Base-by-base conservation (phyloP, 2,797 vertebrate genomes). In the Enteromius paludinosus region DNA sequence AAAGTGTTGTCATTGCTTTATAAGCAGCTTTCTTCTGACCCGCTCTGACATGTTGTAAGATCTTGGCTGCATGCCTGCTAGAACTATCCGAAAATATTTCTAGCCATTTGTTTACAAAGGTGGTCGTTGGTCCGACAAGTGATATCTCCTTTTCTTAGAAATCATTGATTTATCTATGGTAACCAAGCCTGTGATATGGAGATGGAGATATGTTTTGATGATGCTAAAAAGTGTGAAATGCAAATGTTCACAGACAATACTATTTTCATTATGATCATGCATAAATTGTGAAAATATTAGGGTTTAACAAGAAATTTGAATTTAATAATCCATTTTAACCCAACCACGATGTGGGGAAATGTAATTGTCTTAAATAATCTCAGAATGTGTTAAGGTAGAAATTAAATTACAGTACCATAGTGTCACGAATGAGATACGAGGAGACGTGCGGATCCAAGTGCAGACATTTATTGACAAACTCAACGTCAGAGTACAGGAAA, bases 61-160 rank as follows among this genome's bases (percentile, higher is more conserved):
- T 69, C 81, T 78, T 85, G 85, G 81, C 87, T 82, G 77, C 86
- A 69, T 68, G 87, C 82, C 84, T 84, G 61, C 66, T 35, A 62
- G 45, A 73, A 64, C 59, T 56, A 79, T 85, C 79, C 62, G 79
- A 76, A 76, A 38, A 66, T 84, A 83, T 82, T 76, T 82, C 62
- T 70, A 77, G 72, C 70, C 69, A 75, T 79, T 81, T 84, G 81
- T 87, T 85, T 83, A 88, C 82, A 87, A 65, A 79, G 86, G 79
- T 72, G 81, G 25, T n/a, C 23, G 14, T 43, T 81, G 18, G 73
- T 64, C 49, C 33, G 59, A 75, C 83, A 84, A 75, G 6, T 72
- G 68, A 54, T 75, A 78, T 66, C 28, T 61, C 41, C 0, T 78
- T 66, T 68, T 47, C 30, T 43, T 64, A 68, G 41, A 78, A 85